These are phyloP conservation scores for Pluvianellus socialis DNA, from an alignment of 2,113 vertebrate genomes.

Conservation along the genomic window DNA sequence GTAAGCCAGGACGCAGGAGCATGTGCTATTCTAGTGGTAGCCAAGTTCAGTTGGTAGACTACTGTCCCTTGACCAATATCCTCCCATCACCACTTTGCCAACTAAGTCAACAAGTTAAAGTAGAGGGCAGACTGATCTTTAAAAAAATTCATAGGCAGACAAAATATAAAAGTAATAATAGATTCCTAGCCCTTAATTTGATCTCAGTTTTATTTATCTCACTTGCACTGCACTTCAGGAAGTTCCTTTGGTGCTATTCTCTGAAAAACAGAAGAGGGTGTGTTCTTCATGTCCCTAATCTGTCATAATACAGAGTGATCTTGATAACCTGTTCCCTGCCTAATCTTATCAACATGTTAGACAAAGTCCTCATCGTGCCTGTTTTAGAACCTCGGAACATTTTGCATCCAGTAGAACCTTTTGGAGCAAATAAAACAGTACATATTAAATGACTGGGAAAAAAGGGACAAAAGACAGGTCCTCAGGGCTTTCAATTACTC, in stretches of 20 bases:
- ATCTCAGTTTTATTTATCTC: background rate
- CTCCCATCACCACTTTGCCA: background rate
- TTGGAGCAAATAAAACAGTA: background rate
- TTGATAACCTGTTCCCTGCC: background rate
- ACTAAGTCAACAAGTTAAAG: background rate
- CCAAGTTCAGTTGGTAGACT: background rate
- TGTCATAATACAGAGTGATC: background rate
- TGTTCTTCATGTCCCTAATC: background rate
- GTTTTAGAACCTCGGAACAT: background rate
- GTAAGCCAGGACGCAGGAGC: background rate
- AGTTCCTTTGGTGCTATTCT: background rate
- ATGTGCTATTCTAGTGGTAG: background rate
- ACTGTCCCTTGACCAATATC: background rate
- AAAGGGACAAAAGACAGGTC: rapidly evolving
- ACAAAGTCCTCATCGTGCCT: background rate
- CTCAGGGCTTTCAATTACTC: background rate
- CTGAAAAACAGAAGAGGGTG: background rate
- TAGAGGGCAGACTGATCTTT: background rate
- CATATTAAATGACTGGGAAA: background rate
- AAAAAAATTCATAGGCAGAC: background rate
- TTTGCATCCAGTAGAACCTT: background rate
- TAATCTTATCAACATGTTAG: background rate
- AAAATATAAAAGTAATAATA: background rate
- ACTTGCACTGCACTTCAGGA: background rate
- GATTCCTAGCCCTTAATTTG: background rate